phyloP scores from a whole-genome alignment of 2,113 vertebrate genomes.

The Nansenia antarctica region DNA sequence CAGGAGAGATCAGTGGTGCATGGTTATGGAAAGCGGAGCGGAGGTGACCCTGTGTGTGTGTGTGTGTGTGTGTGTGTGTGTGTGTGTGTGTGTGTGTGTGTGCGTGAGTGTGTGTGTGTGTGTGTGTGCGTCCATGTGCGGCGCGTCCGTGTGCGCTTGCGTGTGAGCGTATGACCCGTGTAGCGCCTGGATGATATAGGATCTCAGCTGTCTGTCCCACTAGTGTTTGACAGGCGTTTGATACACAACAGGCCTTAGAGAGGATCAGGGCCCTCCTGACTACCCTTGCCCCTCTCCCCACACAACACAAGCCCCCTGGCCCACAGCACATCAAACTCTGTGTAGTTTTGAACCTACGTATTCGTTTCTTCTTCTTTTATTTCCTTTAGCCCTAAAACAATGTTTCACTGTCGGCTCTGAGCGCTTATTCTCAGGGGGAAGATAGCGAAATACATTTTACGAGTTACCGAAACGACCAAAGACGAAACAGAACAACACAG shows the following conservation, averaged over 20 bases:
- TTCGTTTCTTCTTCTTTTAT: background rate
- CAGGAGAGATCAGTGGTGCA: slow-evolving; percentile 41
- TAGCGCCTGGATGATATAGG: slow-evolving; percentile 34
- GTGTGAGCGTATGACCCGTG: too few species aligned
- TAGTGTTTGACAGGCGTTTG: slow-evolving; percentile 68
- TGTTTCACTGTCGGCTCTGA: slow-evolving; percentile 61
- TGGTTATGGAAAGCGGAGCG: slow-evolving; percentile 31
- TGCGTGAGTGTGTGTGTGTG: too few species aligned
- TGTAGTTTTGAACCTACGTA: too few species aligned
- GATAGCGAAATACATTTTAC: too few species aligned
- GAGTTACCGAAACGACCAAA: too few species aligned
- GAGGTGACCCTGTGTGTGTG: background rate
- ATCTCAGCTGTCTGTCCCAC: slow-evolving; percentile 71
- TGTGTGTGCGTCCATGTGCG: too few species aligned
- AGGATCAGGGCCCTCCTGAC: slow-evolving; percentile 65
- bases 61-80: too few species aligned
- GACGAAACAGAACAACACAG: slow-evolving; percentile 33
- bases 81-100: too few species aligned
- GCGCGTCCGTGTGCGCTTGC: too few species aligned
- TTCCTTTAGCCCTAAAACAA: slow-evolving; percentile 48
- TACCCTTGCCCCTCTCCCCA: slow-evolving; percentile 50
- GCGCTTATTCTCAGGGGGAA: slow-evolving; percentile 8
- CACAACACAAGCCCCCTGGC: slow-evolving; percentile 54
- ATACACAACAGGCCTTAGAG: slow-evolving; percentile 66
- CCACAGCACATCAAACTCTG: slow-evolving; percentile 64